Evolutionary conservation across 2,888 invertebrate species (phyloP).

Genomic region (Drosophila atripex): DNA sequence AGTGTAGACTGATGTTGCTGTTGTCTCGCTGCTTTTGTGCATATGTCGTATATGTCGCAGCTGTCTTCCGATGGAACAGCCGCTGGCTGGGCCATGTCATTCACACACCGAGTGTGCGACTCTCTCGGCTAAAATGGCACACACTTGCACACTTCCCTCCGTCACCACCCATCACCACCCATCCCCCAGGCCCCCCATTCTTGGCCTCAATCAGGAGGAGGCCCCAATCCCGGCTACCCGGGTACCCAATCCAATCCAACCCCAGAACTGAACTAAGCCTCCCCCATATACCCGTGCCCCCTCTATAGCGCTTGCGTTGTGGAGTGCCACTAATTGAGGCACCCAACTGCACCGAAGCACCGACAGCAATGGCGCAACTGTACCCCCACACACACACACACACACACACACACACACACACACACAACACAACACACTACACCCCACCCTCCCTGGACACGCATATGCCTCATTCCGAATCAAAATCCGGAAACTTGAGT

Average conservation of each 20-base stretch:
- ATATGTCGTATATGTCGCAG: slow-evolving; percentile 67
- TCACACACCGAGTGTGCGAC: slow-evolving; percentile 76
- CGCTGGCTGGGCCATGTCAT: slow-evolving; percentile 67
- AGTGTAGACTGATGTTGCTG: slow-evolving; percentile 21
- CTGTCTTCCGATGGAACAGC: slow-evolving; percentile 54
- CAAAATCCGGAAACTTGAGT: background rate
- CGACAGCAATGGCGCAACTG: slow-evolving; percentile 59
- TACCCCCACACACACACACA: slow-evolving; percentile 28
- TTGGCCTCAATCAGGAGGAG: slow-evolving; percentile 5
- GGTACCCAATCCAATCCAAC: slow-evolving; percentile 22
- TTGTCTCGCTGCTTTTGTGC: slow-evolving; percentile 55
- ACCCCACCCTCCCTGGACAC: background rate
- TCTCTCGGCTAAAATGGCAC: slow-evolving; percentile 73
- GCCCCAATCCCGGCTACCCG: slow-evolving; percentile 19
- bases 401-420: slow-evolving; percentile 2
- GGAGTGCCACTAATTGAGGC: slow-evolving; percentile 77
- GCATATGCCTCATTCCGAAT: background rate
- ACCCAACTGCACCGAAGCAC: slow-evolving; percentile 69
- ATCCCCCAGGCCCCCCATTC: background rate
- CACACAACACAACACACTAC: background rate
- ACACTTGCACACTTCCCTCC: slow-evolving; percentile 65
- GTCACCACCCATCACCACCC: background rate
- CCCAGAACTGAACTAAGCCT: slow-evolving; percentile 15
- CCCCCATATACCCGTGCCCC: background rate
- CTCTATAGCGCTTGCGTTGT: slow-evolving; percentile 40